These are phyloP conservation scores for Agonopterix heracliana DNA, from an alignment of 2,888 invertebrate species.

Conservation along the genomic window DNA sequence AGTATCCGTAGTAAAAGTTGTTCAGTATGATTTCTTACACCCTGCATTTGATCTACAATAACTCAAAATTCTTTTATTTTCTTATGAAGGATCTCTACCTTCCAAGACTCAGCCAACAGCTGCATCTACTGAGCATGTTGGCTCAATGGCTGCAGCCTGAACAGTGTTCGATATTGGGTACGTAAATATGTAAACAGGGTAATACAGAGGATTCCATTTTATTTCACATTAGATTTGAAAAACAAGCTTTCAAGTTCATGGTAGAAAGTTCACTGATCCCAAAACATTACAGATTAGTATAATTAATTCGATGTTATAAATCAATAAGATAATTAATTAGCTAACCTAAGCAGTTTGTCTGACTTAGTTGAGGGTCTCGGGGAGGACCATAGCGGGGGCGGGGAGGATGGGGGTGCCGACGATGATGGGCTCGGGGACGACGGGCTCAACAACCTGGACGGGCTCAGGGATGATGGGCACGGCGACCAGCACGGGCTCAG, in stretches of 20 bases:
- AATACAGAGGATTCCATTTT: not conserved
- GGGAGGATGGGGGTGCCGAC: conserved; percentile 11
- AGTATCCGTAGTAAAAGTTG: no score
- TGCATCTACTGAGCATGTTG: not conserved
- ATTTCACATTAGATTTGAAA: not conserved
- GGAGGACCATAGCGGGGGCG: conserved; percentile 25
- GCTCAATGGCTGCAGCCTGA: no score
- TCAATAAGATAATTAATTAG: not conserved
- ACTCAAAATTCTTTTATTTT: no score
- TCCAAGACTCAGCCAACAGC: no score
- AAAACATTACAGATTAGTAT: conserved; percentile 14
- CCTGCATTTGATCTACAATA: no score
- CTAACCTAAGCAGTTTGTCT: conserved; percentile 4
- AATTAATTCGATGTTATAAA: not conserved
- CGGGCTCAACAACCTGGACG: conserved; percentile 11
- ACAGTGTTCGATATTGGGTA: not conserved
- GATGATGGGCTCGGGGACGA: conserved; percentile 16
- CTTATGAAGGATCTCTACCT: no score
- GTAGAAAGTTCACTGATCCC: conserved; percentile 7
- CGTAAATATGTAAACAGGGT: not conserved
- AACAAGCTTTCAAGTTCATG: conserved; percentile 1
- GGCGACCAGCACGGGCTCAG: conserved; percentile 5
- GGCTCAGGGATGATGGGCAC: conserved; percentile 1
- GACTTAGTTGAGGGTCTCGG: conserved; percentile 37
- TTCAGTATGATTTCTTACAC: no score